Conservation (phyloP, 2,888 invertebrate species). For the Euclidia mi region DNA sequence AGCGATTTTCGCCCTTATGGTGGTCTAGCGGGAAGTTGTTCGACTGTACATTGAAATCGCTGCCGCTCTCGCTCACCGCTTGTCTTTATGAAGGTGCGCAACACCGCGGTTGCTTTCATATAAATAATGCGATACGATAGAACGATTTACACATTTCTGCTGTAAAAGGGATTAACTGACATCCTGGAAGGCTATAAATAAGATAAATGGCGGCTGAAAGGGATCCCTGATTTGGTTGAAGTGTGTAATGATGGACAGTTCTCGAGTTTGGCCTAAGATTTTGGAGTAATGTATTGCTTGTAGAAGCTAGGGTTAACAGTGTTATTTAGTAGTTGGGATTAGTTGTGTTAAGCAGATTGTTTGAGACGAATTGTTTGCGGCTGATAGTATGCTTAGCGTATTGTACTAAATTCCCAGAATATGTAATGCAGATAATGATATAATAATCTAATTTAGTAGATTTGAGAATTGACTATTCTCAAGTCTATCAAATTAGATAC, state of each 20-base stretch:
- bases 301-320: constrained; percentile 1
- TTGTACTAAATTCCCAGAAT: too few species aligned
- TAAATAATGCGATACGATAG: constrained; percentile 50
- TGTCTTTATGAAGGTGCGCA: too few species aligned
- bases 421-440: too few species aligned
- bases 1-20: too few species aligned
- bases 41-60: too few species aligned
- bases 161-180: constrained; percentile 52
- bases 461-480: too few species aligned
- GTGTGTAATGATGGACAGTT: constrained; percentile 40
- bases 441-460: too few species aligned
- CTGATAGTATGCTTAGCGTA: too few species aligned
- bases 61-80: too few species aligned
- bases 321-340: neutral
- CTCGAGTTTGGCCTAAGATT: constrained; percentile 17
- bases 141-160: constrained; percentile 46
- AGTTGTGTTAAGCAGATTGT: neutral
- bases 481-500: too few species aligned
- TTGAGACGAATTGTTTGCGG: neutral
- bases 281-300: constrained; percentile 17
- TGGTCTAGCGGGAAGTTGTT: too few species aligned
- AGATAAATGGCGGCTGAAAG: constrained; percentile 44
- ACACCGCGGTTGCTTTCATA: constrained; percentile 35
- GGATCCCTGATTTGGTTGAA: constrained; percentile 48
- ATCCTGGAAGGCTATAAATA: constrained; percentile 41